Base-by-base conservation (phyloP, 2,888 invertebrate genomes). In the Odontocolon sp. region DNA sequence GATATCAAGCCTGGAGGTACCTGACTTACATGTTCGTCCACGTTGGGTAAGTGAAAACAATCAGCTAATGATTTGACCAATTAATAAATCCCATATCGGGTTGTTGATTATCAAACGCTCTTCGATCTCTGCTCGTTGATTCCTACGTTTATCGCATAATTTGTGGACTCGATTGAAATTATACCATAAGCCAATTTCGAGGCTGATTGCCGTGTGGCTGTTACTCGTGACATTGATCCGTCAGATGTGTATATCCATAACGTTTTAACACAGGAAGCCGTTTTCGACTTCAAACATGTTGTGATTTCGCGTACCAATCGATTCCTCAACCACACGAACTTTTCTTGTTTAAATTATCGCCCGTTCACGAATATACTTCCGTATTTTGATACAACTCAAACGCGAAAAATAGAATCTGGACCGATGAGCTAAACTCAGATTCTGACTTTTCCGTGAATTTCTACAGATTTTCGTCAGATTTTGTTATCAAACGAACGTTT, bases 11-110 rank as follows among this genome's bases (percentile, higher is more conserved):
- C 0, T 99, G 99, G 99, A 92, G 99, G 85, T 99, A 95, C 89
- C 85, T 98, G 54, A 96, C 97, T 0, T 99, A 99, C 88, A 98
- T 98, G 97, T 95, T 99, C 88, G 97, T 99, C 21, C 99, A 99
- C 91, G 95, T 97, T 77, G 98, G 98, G 95, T 96, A 89, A 92
- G 94, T 87, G 63, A 3, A 57, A 36, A 16, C 23, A 67, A 57
- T 66, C n/a, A 40, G 33, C 45, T 47, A 42, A 21, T 47, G 52
- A 33, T 69, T 63, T 63, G 14, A 66, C 21, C 61, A 40, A 14
- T 66, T 40, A 70, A 76, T 61, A 33, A 16, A 26, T 21, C 8
- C 75, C 59, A 66, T 70, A 42, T 66, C 40, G 16, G 28, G 59
- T 11, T 33, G 28, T 31, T 26, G n/a, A 6, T 9, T 33, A n/a